Base-by-base conservation (phyloP, 2,797 vertebrate species). In the Centropyge bicolor region DNA sequence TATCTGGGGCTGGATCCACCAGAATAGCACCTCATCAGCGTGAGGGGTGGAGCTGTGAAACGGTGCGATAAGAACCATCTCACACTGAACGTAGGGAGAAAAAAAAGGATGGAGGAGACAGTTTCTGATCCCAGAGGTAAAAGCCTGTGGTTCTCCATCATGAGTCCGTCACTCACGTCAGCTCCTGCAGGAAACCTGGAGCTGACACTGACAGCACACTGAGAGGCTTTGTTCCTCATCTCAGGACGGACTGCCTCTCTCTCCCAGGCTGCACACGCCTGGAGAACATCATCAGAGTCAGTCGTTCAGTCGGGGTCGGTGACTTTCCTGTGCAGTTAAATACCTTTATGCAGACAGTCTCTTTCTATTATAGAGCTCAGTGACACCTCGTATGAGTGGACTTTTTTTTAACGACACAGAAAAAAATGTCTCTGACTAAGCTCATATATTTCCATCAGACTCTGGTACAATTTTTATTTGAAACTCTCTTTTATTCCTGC, bases 1-100 rank as follows among this genome's bases (percentile, higher is more conserved):
- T 79, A 65, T 82, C 65, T 76, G 7, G 61, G 83, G 67, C 61
- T 73, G 62, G 67, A 74, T 46, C 62, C 73, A 78, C 76, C 43
- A 76, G 66, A 87, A 80, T 63, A 80, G 78, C 70, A 8, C 3
- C 55, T 17, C 38, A 22, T 73, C 19, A 9, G 68, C 40, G 8
- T 11, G 20, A 31, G 19, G 46, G 56, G 51, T 31, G 49, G 74
- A 74, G 71, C 24, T 51, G 74, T 59, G 80, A 81, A 83, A 66
- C 0, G 56, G 46, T 35, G 65, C 11, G 61, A 82, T 65, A 22
- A 70, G 70, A 73, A 2, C 35, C 35, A 3, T 67, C 69, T 72
- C 16, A 31, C 49, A 11, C 27, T n/a, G 41, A 62, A 62, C 24
- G 22, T 6, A 35, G 27, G n/a, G n/a, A n/a, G n/a, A n/a, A n/a